Conservation (phyloP, 1,140 invertebrate species). For the Megalonaias nervosa region DNA sequence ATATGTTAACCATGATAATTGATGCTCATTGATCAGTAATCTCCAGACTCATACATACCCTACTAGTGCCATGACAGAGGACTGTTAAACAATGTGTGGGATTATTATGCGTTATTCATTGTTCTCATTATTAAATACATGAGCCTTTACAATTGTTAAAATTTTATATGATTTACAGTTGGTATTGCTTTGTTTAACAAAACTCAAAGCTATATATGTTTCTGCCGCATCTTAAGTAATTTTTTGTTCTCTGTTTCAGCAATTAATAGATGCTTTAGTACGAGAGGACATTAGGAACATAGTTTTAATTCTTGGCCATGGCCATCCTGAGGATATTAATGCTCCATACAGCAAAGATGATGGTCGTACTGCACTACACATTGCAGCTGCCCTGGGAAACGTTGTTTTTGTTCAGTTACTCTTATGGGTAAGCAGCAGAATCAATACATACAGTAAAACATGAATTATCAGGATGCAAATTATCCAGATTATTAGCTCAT, state of each 20-base stretch:
- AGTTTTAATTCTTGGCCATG: conserved; percentile 74
- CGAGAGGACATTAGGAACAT: conserved; percentile 74
- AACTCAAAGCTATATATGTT: background rate
- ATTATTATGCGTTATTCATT: too few species aligned
- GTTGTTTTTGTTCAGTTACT: conserved; percentile 92
- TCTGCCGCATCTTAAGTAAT: background rate
- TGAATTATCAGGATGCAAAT: too few species aligned
- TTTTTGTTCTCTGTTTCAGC: conserved; percentile 72
- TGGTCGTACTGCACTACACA: conserved; percentile 84
- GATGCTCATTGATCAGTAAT: too few species aligned
- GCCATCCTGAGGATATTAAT: conserved; percentile 74
- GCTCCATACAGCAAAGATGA: conserved; percentile 76
- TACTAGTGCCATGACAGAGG: too few species aligned
- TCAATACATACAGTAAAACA: too few species aligned
- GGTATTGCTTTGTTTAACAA: background rate
- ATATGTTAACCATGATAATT: too few species aligned
- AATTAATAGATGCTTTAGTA: conserved; percentile 84
- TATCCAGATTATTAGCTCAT: too few species aligned
- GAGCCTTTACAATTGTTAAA: too few species aligned
- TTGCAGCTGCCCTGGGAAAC: conserved; percentile 91
- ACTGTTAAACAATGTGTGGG: too few species aligned
- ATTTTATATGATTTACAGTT: background rate
- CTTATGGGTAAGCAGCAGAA: conserved; percentile 85
- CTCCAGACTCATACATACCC: too few species aligned
- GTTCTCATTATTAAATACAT: too few species aligned